These are phyloP conservation scores for Felis catus DNA, from an alignment of 2,113 vertebrate genomes.

Conservation along the genomic window F.catus_Fca126_mat1.0 CM031415.1:162800001-162800500, in stretches of 20 bases:
- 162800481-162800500: neutral
- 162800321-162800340: neutral
- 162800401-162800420: too few species aligned
- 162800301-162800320: neutral
- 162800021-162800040: neutral
- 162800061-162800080: neutral
- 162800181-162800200: neutral
- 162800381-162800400: too few species aligned
- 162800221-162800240: neutral
- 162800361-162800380: neutral
- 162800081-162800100: neutral
- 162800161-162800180: conserved; percentile 23
- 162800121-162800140: neutral
- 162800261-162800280: neutral
- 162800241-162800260: neutral
- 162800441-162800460: neutral
- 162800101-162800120: neutral
- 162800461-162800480: neutral
- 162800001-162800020: neutral
- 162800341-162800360: neutral
- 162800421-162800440: neutral
- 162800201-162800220: neutral
- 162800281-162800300: neutral
- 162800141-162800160: neutral
- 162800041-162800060: neutral